A percentile compares a stretch with the other conserved stretches of the same genome.
These are phyloP conservation scores for Ctenoplectra terminalis DNA, from an alignment of 1,140 invertebrate species.

Conservation along the genomic window DNA sequence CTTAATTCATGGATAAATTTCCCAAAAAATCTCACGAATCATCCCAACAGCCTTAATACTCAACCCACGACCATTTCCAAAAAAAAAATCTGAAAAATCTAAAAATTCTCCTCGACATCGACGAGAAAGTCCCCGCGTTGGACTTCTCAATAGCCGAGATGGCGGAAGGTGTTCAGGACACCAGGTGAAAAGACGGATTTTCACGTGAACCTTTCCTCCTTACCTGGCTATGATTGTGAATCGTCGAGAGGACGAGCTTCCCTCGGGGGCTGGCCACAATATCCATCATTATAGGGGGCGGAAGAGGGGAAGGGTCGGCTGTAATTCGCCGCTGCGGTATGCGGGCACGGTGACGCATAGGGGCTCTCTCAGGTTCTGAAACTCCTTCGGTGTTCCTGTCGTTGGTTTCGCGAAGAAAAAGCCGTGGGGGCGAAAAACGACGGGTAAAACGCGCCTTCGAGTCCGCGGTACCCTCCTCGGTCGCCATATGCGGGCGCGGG, in stretches of 20 bases:
- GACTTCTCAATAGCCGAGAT: constrained; percentile 14
- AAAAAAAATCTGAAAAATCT: no score
- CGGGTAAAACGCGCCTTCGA: background rate
- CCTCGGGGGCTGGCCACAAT: constrained; percentile 49
- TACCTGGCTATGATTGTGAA: constrained; percentile 21
- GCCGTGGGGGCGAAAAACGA: background rate
- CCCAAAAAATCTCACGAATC: no score
- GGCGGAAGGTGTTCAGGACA: background rate
- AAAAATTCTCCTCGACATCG: no score
- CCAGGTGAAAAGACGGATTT: constrained; percentile 20
- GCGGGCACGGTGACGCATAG: constrained; percentile 46
- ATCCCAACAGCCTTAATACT: no score
- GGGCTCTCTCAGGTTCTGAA: background rate
- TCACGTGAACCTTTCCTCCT: constrained; percentile 10
- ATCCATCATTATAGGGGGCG: constrained; percentile 41
- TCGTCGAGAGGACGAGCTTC: constrained; percentile 14
- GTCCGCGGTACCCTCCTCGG: no score
- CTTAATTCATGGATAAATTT: no score
- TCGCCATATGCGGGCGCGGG: constrained; percentile 11
- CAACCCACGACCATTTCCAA: no score
- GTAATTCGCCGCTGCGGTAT: constrained; percentile 54
- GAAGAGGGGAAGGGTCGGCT: constrained; percentile 14
- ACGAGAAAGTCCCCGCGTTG: no score
- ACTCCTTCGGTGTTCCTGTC: background rate
- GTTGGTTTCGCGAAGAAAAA: constrained; percentile 13